Percentiles rank a stretch among this genome's conserved stretches.
Conservation (phyloP, 2,113 vertebrate genomes). For the Kobus ellipsiprymnus region DNA sequence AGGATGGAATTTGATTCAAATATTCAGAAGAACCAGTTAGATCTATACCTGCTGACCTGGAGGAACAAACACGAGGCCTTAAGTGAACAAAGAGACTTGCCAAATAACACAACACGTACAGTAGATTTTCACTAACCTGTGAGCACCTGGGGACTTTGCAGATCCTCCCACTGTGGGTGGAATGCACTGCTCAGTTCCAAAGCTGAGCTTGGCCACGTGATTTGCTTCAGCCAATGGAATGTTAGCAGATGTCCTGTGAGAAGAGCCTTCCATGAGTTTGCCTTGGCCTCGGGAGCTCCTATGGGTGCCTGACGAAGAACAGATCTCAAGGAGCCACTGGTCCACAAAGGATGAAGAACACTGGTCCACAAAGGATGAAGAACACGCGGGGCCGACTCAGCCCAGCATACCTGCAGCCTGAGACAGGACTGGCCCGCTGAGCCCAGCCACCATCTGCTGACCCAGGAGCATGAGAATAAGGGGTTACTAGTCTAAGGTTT, state of each 20-base stretch:
- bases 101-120: neutral
- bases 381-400: fast-evolving
- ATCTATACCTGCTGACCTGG: neutral
- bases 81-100: neutral
- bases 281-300: neutral
- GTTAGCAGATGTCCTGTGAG: neutral
- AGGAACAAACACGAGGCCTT: neutral
- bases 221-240: neutral
- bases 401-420: neutral
- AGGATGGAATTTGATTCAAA: neutral
- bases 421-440: neutral
- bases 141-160: neutral
- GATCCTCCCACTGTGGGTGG: neutral
- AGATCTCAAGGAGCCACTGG: neutral
- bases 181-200: neutral
- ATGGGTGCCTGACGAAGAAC: neutral
- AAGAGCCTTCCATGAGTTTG: neutral
- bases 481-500: neutral
- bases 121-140: neutral
- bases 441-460: neutral
- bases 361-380: neutral
- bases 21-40: neutral
- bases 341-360: neutral
- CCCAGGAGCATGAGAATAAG: neutral
- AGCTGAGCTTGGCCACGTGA: neutral